Conservation (phyloP, 2,797 vertebrate species). For the Catostomus latipinnis region DNA sequence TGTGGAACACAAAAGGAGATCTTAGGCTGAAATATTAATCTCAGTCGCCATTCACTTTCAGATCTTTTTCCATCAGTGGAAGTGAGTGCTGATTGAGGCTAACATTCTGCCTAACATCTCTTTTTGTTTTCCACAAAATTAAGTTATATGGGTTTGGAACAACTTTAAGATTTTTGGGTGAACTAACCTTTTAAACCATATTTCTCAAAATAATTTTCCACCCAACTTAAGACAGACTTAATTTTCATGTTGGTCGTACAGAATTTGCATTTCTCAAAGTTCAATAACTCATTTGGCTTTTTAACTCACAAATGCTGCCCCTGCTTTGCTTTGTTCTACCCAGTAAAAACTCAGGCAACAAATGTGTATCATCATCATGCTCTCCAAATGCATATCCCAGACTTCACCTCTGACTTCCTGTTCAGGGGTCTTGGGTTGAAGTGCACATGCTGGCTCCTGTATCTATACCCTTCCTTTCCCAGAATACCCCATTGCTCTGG, state of each 20-base stretch:
- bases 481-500: slow-evolving; percentile 46
- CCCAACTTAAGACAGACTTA: neutral
- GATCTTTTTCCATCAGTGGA: too few relatives aligned
- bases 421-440: slow-evolving; percentile 34
- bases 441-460: slow-evolving; percentile 38
- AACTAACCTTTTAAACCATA: too few relatives aligned
- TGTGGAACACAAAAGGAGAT: too few relatives aligned
- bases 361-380: neutral
- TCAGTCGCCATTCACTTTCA: too few relatives aligned
- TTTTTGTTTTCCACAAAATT: too few relatives aligned
- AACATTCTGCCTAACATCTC: too few relatives aligned
- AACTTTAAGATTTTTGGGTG: too few relatives aligned
- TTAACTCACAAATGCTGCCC: neutral
- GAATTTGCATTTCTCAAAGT: neutral
- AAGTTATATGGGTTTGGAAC: too few relatives aligned
- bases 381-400: slow-evolving; percentile 51
- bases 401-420: slow-evolving; percentile 58
- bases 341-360: too few relatives aligned
- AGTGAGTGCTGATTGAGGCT: too few relatives aligned
- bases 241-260: neutral
- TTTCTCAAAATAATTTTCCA: neutral
- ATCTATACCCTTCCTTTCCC: slow-evolving; percentile 36
- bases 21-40: too few relatives aligned
- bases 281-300: slow-evolving; percentile 2
- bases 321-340: neutral